phyloP scores from a whole-genome alignment of 1,140 invertebrate species.

The Bombus superbus region DNA sequence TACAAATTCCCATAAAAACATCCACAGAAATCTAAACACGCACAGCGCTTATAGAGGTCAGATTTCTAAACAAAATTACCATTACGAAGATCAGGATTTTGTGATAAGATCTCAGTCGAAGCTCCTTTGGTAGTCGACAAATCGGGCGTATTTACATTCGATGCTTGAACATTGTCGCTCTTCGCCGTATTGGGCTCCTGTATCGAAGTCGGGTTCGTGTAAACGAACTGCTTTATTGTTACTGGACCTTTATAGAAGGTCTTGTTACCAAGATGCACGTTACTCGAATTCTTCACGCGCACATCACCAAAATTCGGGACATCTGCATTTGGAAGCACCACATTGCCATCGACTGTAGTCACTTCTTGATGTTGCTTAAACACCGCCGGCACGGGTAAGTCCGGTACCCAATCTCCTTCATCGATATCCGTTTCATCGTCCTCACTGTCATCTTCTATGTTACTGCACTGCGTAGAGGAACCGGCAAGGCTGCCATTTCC shows the following conservation, averaged over 20 bases:
- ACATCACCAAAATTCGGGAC: constrained; percentile 82
- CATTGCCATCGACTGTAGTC: constrained; percentile 49
- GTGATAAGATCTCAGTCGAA: constrained; percentile 27
- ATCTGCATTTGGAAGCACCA: constrained; percentile 65
- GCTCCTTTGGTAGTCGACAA: constrained; percentile 36
- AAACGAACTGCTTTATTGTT: constrained; percentile 86
- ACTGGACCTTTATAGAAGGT: constrained; percentile 87
- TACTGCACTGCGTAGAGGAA: constrained; percentile 67
- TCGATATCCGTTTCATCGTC: constrained; percentile 64
- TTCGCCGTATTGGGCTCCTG: constrained; percentile 6
- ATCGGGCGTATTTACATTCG: constrained; percentile 43
- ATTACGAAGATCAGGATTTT: constrained; percentile 52
- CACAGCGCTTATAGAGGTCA: not conserved
- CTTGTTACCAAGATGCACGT: constrained; percentile 86
- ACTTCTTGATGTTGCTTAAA: constrained; percentile 62
- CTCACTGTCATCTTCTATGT: constrained; percentile 56
- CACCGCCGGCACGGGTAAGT: constrained; percentile 45
- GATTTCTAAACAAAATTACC: constrained; percentile 24
- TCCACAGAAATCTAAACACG: no score
- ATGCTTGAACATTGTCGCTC: not conserved
- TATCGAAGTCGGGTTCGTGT: constrained; percentile 67
- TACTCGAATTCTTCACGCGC: constrained; percentile 84
- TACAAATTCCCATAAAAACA: not conserved
- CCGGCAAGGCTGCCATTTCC: constrained; percentile 37
- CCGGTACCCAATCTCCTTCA: constrained; percentile 62